Evolutionary conservation across 2,888 invertebrate genomes (phyloP).

Genomic region (Clunio marinus): DNA sequence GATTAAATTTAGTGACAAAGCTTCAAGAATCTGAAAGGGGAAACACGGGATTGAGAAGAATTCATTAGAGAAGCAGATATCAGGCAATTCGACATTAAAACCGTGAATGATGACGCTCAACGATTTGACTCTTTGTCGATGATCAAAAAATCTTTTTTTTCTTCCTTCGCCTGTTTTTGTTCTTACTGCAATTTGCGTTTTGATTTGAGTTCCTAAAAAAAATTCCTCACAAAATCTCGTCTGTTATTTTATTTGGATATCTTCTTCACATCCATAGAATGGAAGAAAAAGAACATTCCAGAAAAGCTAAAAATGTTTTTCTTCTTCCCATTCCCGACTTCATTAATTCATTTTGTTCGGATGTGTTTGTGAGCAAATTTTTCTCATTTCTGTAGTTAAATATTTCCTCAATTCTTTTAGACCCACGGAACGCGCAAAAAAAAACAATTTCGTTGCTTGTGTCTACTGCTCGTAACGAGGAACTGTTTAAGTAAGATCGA

Average conservation of each 20-base stretch:
- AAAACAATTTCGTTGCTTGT: too few relatives aligned
- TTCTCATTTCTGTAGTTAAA: background rate
- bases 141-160: background rate
- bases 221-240: background rate
- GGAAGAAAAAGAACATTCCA: too few relatives aligned
- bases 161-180: background rate
- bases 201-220: conserved; percentile 3
- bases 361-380: background rate
- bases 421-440: background rate
- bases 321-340: background rate
- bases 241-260: too few relatives aligned
- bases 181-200: conserved; percentile 4
- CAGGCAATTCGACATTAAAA: conserved; percentile 15
- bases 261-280: too few relatives aligned
- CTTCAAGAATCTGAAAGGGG: background rate
- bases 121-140: conserved; percentile 8
- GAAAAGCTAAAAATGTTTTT: too few relatives aligned
- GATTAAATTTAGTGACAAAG: conserved; percentile 27
- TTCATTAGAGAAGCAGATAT: background rate
- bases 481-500: too few relatives aligned
- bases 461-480: too few relatives aligned
- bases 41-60: background rate
- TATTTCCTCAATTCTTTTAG: background rate
- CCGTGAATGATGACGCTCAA: conserved; percentile 6
- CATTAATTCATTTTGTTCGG: background rate